Base-by-base conservation (phyloP, 1,140 invertebrate genomes). In the Micrasema minimum region DNA sequence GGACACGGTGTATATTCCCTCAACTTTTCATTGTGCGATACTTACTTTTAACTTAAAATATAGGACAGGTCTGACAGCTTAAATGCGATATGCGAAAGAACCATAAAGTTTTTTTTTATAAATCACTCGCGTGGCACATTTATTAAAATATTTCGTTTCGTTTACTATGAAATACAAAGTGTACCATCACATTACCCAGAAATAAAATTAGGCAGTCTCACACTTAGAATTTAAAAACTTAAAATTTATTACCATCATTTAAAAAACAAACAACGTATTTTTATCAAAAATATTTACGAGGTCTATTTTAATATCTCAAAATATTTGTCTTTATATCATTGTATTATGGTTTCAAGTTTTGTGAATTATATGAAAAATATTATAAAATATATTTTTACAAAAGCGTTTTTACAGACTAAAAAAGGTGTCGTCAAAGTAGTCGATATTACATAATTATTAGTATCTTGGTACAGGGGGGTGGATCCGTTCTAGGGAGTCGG, bases 81-180 rank as follows among this genome's bases (percentile, higher is more conserved):
- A n/a, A 59, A 59, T 59, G 20, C 37, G 37, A 41, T 12, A 20
- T 41, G 35, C 7, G 22, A 22, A 2, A 38, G 11, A 59, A 41
- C 55, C 11, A 41, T 59, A 41, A 59, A 59, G 55, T 5, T 22
- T 6, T 31, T 41, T 41, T 59, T 51, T 51, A n/a, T 37, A 59
- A 38, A 59, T 41, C 35, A 14, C 51, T 20, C 37, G 55, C 55
- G n/a, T 59, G 55, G 37, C 55, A 59, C 55, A 59, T 59, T 59
- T 53, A 53, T 59, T 59, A 59, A 12, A 59, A 20, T 16, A 59
- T 59, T 59, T 59, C 55, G 55, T 31, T 59, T 20, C 35, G 31
- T 57, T 41, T 59, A 38, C 31, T 59, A 4, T 14, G 14, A 41
- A 59, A 59, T 3, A 4, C 11, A 41, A 59, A 59, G 55, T 59